Evolutionary conservation across 2,888 invertebrate genomes (phyloP).

Genomic region (Bombylius discolor): DNA sequence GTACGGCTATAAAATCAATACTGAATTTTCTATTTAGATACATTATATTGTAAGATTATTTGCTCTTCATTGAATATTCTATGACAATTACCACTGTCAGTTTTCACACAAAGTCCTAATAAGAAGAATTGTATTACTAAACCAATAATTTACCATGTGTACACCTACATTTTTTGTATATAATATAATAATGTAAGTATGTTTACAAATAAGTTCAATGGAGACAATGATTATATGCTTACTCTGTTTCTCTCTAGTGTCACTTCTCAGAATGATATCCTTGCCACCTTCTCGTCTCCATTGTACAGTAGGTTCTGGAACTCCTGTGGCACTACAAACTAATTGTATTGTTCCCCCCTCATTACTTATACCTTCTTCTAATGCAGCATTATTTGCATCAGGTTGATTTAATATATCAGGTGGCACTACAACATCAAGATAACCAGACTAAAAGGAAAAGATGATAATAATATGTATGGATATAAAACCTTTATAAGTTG

Average conservation of each 20-base stretch:
- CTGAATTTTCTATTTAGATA: too few relatives aligned
- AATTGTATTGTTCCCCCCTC: slow-evolving; percentile 69
- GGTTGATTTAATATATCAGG: slow-evolving; percentile 65
- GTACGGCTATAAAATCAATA: too few relatives aligned
- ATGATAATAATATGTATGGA: too few relatives aligned
- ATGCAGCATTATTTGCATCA: slow-evolving; percentile 22
- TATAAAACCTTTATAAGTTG: too few relatives aligned
- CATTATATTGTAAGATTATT: too few relatives aligned
- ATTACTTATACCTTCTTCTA: slow-evolving; percentile 58
- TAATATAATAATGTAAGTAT: too few relatives aligned
- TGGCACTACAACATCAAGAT: slow-evolving; percentile 73
- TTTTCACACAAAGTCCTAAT: too few relatives aligned
- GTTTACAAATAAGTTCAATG: neutral
- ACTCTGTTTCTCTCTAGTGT: slow-evolving; percentile 63
- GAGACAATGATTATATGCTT: slow-evolving; percentile 19
- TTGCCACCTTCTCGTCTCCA: slow-evolving; percentile 72
- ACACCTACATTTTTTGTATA: too few relatives aligned
- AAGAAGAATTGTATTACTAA: too few relatives aligned
- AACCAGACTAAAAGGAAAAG: slow-evolving; percentile 57
- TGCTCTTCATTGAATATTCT: too few relatives aligned
- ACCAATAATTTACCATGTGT: too few relatives aligned
- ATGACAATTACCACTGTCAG: too few relatives aligned
- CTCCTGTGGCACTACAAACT: slow-evolving; percentile 67
- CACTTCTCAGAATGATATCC: slow-evolving; percentile 62
- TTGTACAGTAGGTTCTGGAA: slow-evolving; percentile 57